These are phyloP conservation scores for Seriola quinqueradiata DNA, from an alignment of 2,113 vertebrate species.

Conservation along the genomic window DNA sequence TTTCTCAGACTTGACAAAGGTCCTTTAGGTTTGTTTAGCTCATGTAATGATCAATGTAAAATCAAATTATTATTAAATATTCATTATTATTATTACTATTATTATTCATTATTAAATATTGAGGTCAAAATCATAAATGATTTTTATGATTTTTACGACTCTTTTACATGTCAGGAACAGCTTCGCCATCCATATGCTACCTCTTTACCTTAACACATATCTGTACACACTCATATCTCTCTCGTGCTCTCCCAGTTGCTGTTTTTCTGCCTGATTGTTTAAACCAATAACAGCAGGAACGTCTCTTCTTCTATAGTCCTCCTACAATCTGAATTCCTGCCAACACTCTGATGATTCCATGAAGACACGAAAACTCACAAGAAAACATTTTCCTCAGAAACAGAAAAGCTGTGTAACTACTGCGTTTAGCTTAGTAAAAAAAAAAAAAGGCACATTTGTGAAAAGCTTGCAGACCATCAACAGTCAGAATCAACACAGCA, in stretches of 20 bases:
- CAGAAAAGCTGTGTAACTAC: slow-evolving; percentile 41
- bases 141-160: not conserved
- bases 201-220: not conserved
- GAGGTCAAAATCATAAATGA: not conserved
- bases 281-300: slow-evolving; percentile 62
- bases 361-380: not conserved
- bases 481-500: not conserved
- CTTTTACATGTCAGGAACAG: not conserved
- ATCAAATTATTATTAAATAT: not conserved
- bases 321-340: slow-evolving; percentile 62
- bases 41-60: slow-evolving; percentile 11
- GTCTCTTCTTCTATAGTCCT: slow-evolving; percentile 60
- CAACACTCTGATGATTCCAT: slow-evolving; percentile 42
- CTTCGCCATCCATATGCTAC: not conserved
- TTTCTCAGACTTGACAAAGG: not conserved
- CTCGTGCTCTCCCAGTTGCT: slow-evolving; percentile 6
- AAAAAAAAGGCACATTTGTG: not conserved
- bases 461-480: not conserved
- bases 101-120: no score
- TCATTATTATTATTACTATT: not conserved
- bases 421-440: slow-evolving; percentile 21
- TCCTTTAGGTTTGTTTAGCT: not conserved
- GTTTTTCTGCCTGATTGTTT: slow-evolving; percentile 58
- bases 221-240: not conserved
- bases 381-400: slow-evolving; percentile 54